These are phyloP conservation scores for Salticus scenicus DNA, from an alignment of 2,888 invertebrate species.

Conservation along the genomic window DNA sequence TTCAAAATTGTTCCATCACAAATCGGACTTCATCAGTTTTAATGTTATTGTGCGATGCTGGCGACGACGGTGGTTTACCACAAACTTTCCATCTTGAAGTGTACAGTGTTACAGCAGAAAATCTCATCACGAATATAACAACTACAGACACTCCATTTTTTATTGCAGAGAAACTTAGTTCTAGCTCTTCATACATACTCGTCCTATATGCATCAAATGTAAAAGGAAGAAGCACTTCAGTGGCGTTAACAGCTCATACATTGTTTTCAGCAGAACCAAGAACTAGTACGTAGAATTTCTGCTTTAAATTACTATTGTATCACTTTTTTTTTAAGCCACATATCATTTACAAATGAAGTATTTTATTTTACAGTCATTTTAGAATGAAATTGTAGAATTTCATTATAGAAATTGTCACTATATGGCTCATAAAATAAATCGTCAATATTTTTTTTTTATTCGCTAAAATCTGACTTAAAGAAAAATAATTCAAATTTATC, in stretches of 20 bases:
- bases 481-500: too few relatives aligned
- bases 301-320: too few relatives aligned
- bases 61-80: constrained; percentile 91
- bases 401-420: too few relatives aligned
- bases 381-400: too few relatives aligned
- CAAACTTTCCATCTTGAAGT: constrained; percentile 91
- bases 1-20: constrained; percentile 90
- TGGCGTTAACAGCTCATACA: constrained; percentile 86
- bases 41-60: constrained; percentile 87
- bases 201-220: constrained; percentile 87
- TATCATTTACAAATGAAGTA: too few relatives aligned
- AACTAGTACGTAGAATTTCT: constrained; percentile 65
- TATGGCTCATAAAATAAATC: too few relatives aligned
- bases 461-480: too few relatives aligned
- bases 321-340: too few relatives aligned
- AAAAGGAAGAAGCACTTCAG: constrained; percentile 89
- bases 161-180: constrained; percentile 83
- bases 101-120: constrained; percentile 79
- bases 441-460: too few relatives aligned
- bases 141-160: constrained; percentile 82
- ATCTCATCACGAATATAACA: constrained; percentile 85
- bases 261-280: constrained; percentile 63
- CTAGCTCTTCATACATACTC: constrained; percentile 85
- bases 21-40: constrained; percentile 91
- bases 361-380: too few relatives aligned